Conservation (phyloP, 2,888 invertebrate genomes). For the Tetheella fluctuosa region DNA sequence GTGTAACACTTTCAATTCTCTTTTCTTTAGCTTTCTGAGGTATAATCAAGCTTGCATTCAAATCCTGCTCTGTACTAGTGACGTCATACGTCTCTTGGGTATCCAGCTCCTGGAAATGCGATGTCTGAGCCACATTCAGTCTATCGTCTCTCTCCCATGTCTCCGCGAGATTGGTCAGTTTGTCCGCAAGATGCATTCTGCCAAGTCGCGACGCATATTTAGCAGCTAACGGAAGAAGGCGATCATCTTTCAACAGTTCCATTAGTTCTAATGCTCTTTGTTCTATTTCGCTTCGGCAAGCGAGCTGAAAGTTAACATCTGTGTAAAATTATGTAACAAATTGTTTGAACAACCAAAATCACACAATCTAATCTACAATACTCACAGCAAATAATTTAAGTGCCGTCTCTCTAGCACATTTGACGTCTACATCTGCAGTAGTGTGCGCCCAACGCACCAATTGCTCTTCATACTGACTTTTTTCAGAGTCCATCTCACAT, state of each 20-base stretch:
- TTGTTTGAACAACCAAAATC: no score
- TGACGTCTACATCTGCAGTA: constrained; percentile 86
- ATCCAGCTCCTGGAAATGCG: constrained; percentile 67
- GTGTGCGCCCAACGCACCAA: constrained; percentile 87
- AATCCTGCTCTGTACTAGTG: constrained; percentile 58
- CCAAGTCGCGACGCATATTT: constrained; percentile 93
- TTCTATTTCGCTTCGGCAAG: constrained; percentile 93
- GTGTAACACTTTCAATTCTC: constrained; percentile 57
- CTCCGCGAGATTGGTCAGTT: constrained; percentile 86
- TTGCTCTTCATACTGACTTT: constrained; percentile 91
- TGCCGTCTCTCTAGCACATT: constrained; percentile 89
- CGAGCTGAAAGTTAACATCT: constrained; percentile 83
- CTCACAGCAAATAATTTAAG: constrained; percentile 95
- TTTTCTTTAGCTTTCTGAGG: constrained; percentile 68
- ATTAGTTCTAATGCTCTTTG: constrained; percentile 94
- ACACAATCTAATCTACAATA: constrained; percentile 24
- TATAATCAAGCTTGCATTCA: constrained; percentile 74
- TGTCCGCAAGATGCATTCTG: constrained; percentile 90
- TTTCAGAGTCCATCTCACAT: constrained; percentile 91
- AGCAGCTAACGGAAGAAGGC: constrained; percentile 92
- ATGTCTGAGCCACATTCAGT: constrained; percentile 59
- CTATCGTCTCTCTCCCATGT: constrained; percentile 62
- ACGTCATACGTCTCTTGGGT: constrained; percentile 73
- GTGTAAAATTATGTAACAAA: not conserved
- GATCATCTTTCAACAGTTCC: constrained; percentile 90